phyloP scores from a whole-genome alignment of 2,888 invertebrate species.

The Marronus borbonicus region DNA sequence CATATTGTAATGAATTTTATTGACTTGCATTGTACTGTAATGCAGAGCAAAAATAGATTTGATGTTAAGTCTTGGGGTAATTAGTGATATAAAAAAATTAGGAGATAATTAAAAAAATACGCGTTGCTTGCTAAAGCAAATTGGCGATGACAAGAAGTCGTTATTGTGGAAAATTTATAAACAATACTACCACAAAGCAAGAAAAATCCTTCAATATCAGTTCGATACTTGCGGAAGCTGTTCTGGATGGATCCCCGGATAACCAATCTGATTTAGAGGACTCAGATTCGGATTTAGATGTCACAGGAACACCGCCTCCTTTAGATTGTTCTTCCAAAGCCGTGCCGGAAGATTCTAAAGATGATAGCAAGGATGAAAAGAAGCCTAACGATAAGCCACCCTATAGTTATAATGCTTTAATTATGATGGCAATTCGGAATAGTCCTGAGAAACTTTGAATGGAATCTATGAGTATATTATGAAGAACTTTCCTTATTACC shows the following conservation, averaged over 20 bases:
- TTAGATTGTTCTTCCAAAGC: conserved; percentile 77
- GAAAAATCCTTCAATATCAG: conserved; percentile 85
- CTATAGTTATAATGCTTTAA: conserved; percentile 98
- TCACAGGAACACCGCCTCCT: conserved; percentile 83
- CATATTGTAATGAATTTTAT: too few relatives aligned
- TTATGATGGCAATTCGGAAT: conserved; percentile 99
- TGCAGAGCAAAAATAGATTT: too few relatives aligned
- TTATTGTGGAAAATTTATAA: too few relatives aligned
- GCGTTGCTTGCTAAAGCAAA: too few relatives aligned
- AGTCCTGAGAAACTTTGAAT: conserved; percentile 93
- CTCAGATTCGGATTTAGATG: conserved; percentile 80
- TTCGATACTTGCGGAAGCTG: conserved; percentile 83
- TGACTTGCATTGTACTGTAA: too few relatives aligned
- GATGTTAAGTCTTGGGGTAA: too few relatives aligned
- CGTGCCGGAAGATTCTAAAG: conserved; percentile 63
- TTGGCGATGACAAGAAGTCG: too few relatives aligned
- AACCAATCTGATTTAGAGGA: conserved; percentile 72
- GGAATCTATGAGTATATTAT: conserved; percentile 99
- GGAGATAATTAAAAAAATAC: too few relatives aligned
- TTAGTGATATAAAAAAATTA: too few relatives aligned
- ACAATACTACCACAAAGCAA: too few relatives aligned
- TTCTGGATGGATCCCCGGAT: conserved; percentile 56
- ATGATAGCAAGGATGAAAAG: conserved; percentile 71
- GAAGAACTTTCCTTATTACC: conserved; percentile 98
- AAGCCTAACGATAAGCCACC: conserved; percentile 94